These are phyloP conservation scores for Sciaenops ocellatus DNA, from an alignment of 2,797 vertebrate genomes.

Conservation along the genomic window DNA sequence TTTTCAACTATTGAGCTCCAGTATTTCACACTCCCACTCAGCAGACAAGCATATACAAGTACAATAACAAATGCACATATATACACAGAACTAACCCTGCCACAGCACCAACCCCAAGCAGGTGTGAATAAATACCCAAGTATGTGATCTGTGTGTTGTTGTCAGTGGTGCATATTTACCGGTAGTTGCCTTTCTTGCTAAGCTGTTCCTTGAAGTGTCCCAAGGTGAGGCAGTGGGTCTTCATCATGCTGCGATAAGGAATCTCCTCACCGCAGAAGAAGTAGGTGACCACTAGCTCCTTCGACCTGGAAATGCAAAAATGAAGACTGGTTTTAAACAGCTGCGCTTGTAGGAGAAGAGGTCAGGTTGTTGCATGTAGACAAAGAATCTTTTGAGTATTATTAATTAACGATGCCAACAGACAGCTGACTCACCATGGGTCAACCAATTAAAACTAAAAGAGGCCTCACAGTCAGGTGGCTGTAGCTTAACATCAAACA, in stretches of 20 bases:
- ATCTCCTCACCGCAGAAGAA: conserved; percentile 99
- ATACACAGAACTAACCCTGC: background rate
- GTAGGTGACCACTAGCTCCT: conserved; percentile 92
- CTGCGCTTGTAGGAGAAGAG: conserved; percentile 2
- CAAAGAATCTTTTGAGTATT: conserved; percentile 21
- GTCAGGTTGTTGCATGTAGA: conserved; percentile 6
- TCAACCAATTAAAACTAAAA: conserved; percentile 87
- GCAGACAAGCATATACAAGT: conserved; percentile 37
- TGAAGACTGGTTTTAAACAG: conserved; percentile 6
- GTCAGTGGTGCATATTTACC: conserved; percentile 82
- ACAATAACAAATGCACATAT: conserved; percentile 24
- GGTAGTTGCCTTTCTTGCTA: conserved; percentile 99
- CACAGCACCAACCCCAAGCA: background rate
- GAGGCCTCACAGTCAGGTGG: conserved; percentile 77
- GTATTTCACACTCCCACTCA: conserved; percentile 59
- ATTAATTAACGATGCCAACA: conserved; percentile 53
- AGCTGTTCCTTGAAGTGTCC: conserved; percentile 99
- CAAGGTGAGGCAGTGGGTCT: conserved; percentile 95
- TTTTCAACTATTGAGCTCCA: conserved; percentile 55
- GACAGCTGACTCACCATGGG: conserved; percentile 83
- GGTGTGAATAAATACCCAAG: background rate
- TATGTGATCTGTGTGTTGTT: conserved; percentile 1
- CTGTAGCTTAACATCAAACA: conserved; percentile 82
- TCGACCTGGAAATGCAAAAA: conserved; percentile 66
- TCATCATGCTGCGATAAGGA: conserved; percentile 96